Evolutionary conservation across 2,113 vertebrate species (phyloP).

Genomic region (Myrmecobius fasciatus): DNA sequence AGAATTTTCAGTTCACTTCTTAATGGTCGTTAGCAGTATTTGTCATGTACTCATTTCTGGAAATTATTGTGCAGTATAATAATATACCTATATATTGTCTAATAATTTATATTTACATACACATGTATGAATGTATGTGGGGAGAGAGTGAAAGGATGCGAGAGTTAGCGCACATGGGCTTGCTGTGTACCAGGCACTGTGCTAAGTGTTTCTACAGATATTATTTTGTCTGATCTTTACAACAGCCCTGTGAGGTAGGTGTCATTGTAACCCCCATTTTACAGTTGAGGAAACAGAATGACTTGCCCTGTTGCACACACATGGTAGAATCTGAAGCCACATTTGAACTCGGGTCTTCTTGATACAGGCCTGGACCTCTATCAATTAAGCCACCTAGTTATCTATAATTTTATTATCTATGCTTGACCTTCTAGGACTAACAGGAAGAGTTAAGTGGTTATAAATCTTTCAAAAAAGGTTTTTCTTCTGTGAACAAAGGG

Average conservation of each 20-base stretch:
- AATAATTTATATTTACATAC: no score
- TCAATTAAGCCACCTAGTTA: background rate
- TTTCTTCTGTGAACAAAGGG: background rate
- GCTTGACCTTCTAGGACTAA: slow-evolving; percentile 9
- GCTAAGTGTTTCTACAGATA: background rate
- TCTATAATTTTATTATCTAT: background rate
- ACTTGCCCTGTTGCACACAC: background rate
- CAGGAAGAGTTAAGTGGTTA: background rate
- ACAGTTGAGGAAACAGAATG: background rate
- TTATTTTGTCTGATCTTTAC: background rate
- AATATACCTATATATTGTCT: no score
- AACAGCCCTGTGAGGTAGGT: background rate
- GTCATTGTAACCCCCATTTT: background rate
- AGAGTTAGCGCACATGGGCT: no score
- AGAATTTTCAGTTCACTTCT: background rate
- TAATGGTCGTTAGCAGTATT: background rate
- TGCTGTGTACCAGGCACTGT: background rate
- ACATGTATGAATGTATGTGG: background rate
- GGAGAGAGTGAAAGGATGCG: background rate
- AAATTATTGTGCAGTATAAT: background rate
- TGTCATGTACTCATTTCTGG: background rate
- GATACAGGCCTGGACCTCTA: background rate
- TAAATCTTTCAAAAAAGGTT: background rate
- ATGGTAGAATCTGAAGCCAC: background rate
- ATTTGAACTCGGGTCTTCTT: background rate